These are phyloP conservation scores for Saccopteryx bilineata DNA, from an alignment of 2,113 vertebrate species.

Conservation along the genomic window DNA sequence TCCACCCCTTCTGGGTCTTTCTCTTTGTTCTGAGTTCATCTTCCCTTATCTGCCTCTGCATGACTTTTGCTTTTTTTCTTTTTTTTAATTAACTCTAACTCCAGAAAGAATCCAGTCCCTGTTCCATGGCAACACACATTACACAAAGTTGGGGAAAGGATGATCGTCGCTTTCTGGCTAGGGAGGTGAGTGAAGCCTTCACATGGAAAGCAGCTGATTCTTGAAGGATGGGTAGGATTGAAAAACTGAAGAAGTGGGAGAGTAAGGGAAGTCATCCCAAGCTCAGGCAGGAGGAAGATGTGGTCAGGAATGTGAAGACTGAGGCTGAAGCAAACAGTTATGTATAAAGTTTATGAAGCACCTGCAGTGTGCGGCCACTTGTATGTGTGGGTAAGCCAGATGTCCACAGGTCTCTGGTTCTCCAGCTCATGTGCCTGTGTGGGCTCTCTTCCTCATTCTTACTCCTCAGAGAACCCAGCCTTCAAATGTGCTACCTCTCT, in stretches of 20 bases:
- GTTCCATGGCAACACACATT: neutral
- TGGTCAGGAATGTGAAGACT: neutral
- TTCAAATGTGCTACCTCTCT: neutral
- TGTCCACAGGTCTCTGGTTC: neutral
- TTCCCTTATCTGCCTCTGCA: neutral
- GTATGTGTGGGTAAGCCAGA: neutral
- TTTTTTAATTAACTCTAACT: neutral
- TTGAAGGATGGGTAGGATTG: neutral
- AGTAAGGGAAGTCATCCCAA: neutral
- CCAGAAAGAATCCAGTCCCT: neutral
- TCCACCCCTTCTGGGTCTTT: neutral
- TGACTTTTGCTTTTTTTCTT: slow-evolving; percentile 14
- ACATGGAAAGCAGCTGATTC: neutral
- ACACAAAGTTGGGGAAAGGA: neutral
- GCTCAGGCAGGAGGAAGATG: neutral
- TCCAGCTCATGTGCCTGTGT: neutral
- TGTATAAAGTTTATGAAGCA: neutral
- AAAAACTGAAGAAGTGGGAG: neutral
- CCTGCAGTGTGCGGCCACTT: neutral
- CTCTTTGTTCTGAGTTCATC: slow-evolving; percentile 49
- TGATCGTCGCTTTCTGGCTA: neutral
- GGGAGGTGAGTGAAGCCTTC: neutral
- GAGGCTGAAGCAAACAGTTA: neutral
- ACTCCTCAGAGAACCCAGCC: neutral
- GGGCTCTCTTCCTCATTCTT: neutral